Evolutionary conservation across 2,797 vertebrate species (phyloP).

Genomic region (Muscicapa comitata): DNA sequence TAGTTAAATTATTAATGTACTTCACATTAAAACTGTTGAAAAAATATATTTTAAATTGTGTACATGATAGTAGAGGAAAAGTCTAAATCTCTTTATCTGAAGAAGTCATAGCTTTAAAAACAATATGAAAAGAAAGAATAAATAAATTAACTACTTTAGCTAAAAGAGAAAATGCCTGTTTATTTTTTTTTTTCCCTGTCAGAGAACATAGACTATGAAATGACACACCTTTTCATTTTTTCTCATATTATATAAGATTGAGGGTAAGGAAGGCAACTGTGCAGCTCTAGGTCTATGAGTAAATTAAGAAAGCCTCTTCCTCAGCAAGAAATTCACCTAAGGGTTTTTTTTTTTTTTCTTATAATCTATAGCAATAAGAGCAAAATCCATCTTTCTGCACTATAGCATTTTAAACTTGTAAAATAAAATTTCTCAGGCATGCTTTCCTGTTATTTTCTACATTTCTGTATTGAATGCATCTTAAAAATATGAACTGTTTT

Average conservation of each 20-base stretch:
- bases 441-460: background rate
- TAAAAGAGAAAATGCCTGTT: background rate
- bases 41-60: background rate
- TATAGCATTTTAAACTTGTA: background rate
- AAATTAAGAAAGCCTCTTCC: background rate
- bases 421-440: background rate
- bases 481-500: background rate
- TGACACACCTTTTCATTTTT: background rate
- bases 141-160: background rate
- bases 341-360: background rate
- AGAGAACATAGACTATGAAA: background rate
- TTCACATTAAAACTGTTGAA: background rate
- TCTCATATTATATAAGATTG: background rate
- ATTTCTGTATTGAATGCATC: background rate
- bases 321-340: background rate
- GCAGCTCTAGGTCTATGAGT: background rate
- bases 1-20: background rate
- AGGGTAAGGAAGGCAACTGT: background rate
- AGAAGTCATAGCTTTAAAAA: background rate
- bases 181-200: no score
- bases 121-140: background rate
- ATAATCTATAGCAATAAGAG: background rate
- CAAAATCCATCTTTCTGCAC: background rate
- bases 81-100: background rate
- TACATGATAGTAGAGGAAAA: background rate